Conservation (phyloP, 2,113 vertebrate species). For the Orycteropus afer region DNA sequence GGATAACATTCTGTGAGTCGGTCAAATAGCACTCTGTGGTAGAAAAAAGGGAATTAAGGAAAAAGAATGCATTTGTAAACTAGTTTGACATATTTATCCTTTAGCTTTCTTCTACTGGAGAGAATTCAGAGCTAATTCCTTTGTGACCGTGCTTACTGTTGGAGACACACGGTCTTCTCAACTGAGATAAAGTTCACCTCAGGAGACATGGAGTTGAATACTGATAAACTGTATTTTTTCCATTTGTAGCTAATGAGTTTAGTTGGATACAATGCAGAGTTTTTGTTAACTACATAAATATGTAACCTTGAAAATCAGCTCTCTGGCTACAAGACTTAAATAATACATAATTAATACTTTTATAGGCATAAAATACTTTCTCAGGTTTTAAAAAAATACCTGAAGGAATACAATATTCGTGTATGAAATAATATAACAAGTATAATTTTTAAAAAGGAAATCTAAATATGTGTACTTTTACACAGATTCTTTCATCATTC, state of each 20-base stretch:
- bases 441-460: background rate
- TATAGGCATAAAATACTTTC: slow-evolving; percentile 22
- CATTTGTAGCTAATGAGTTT: slow-evolving; percentile 50
- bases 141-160: too few relatives aligned
- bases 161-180: too few relatives aligned
- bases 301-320: slow-evolving; percentile 25
- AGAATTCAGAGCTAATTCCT: background rate
- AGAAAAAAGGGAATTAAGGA: background rate
- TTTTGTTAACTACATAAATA: slow-evolving; percentile 48
- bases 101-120: background rate
- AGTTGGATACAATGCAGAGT: background rate
- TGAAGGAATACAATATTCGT: background rate
- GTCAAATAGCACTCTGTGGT: background rate
- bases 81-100: background rate
- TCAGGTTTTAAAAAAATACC: background rate
- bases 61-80: background rate
- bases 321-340: background rate
- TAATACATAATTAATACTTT: slow-evolving; percentile 47
- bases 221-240: slow-evolving; percentile 27
- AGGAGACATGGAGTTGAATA: too few relatives aligned
- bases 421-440: background rate
- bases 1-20: background rate
- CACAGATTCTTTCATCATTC: slow-evolving; percentile 29
- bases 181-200: background rate
- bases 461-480: background rate